phyloP scores from a whole-genome alignment of 37 sponge, comb jelly and placozoan species.

The Ianthella basta region DNA sequence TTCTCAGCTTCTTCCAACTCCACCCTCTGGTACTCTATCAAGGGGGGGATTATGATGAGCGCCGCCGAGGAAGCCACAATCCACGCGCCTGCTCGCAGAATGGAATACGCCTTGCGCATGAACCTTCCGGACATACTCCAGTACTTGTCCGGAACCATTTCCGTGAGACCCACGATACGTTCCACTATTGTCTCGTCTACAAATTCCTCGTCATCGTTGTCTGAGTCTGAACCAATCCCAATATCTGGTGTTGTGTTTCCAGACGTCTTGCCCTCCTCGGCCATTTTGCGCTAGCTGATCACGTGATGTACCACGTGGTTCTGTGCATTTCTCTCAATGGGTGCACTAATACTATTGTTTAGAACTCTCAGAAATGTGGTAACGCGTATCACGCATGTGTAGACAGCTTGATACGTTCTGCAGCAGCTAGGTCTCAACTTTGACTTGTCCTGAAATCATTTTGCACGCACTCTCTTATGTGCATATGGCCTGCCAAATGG shows the following conservation, averaged over 20 bases:
- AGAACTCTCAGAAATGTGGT: no score
- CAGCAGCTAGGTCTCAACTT: no score
- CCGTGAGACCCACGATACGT: conserved; percentile 70
- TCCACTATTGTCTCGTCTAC: conserved; percentile 71
- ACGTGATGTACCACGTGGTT: no score
- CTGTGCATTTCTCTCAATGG: no score
- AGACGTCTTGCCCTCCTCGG: no score
- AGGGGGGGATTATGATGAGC: conserved; percentile 58
- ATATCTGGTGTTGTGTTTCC: not conserved
- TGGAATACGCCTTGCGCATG: conserved; percentile 42
- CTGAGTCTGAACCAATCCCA: not conserved
- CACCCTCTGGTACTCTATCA: conserved; percentile 75
- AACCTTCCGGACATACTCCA: conserved; percentile 1
- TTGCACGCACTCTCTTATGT: no score
- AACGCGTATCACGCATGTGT: no score
- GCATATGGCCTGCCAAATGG: no score
- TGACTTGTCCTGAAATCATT: no score
- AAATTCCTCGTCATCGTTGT: conserved; percentile 11
- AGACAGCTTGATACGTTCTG: no score
- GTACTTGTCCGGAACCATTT: conserved; percentile 73
- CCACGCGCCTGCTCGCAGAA: conserved; percentile 68
- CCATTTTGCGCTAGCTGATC: no score
- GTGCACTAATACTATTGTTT: no score
- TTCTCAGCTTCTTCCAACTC: conserved; percentile 74
- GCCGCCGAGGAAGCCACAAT: conserved; percentile 72